Conservation (phyloP, 2,797 vertebrate species). For the Dendrocincla tyrannina region DNA sequence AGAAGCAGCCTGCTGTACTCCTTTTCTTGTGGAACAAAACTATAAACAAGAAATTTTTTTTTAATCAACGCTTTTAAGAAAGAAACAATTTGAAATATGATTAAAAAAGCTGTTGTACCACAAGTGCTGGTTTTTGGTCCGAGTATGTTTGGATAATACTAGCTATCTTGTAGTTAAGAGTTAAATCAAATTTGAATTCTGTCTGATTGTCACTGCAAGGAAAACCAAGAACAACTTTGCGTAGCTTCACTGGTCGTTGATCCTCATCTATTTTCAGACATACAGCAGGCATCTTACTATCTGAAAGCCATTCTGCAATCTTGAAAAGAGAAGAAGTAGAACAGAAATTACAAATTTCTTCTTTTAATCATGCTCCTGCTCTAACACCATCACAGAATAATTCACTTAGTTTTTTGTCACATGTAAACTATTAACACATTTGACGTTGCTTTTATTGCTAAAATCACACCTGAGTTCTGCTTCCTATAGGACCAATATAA, state of each 20-base stretch:
- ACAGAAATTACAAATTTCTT: not conserved
- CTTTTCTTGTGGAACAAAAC: constrained; percentile 98
- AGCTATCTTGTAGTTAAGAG: constrained; percentile 95
- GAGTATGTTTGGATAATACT: constrained; percentile 93
- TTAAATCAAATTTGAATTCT: constrained; percentile 96
- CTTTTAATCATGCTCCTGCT: not conserved
- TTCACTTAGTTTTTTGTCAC: not conserved
- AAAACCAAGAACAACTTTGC: constrained; percentile 94
- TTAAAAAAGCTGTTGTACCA: constrained; percentile 79
- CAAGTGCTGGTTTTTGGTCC: constrained; percentile 91
- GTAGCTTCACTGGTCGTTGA: constrained; percentile 93
- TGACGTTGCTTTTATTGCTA: not conserved
- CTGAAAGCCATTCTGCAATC: constrained; percentile 96
- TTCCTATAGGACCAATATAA: not conserved
- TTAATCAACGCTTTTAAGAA: constrained; percentile 21
- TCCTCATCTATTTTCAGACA: constrained; percentile 93
- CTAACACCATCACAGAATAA: not conserved
- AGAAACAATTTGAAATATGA: not conserved
- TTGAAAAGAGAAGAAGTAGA: constrained; percentile 67
- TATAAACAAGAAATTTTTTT: constrained; percentile 71
- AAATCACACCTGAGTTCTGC: not conserved
- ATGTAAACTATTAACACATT: not conserved
- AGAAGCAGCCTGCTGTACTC: constrained; percentile 91
- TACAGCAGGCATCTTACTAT: constrained; percentile 82
- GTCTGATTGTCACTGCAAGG: constrained; percentile 87